A percentile compares a stretch with the other conserved stretches of the same genome.
phyloP scores from a whole-genome alignment of 1,140 invertebrate genomes.

The Vanessa atalanta region DNA sequence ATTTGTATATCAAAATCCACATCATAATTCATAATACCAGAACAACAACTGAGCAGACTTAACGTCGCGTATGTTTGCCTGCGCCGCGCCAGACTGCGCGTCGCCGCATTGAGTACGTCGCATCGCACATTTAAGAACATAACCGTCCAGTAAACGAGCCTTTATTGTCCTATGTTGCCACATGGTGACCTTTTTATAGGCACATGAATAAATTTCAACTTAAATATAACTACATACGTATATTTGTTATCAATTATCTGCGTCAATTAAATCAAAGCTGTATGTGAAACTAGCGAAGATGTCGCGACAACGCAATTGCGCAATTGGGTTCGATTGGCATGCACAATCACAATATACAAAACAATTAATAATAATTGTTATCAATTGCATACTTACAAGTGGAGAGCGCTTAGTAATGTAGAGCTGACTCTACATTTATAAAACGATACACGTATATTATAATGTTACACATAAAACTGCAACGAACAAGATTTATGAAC shows the following conservation, averaged over 20 bases:
- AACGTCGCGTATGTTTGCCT: constrained; percentile 27
- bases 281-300: constrained; percentile 13
- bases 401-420: constrained; percentile 13
- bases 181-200: constrained; percentile 22
- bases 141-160: constrained; percentile 28
- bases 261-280: constrained; percentile 2
- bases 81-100: constrained; percentile 44
- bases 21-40: constrained; percentile 7
- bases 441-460: neutral
- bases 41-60: constrained; percentile 31
- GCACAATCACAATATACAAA: constrained; percentile 42
- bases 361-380: constrained; percentile 45
- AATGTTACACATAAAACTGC: too few species aligned
- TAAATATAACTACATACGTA: neutral
- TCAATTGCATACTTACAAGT: constrained; percentile 39
- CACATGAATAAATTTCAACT: constrained; percentile 4
- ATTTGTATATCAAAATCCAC: neutral
- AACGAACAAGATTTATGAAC: too few species aligned
- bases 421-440: constrained; percentile 5
- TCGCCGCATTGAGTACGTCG: constrained; percentile 36
- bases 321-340: constrained; percentile 38
- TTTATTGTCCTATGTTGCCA: constrained; percentile 31
- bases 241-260: neutral
- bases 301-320: constrained; percentile 31
- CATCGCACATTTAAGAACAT: constrained; percentile 19